Conservation (phyloP, 2,888 invertebrate genomes). For the Eupelmus urozonus region DNA sequence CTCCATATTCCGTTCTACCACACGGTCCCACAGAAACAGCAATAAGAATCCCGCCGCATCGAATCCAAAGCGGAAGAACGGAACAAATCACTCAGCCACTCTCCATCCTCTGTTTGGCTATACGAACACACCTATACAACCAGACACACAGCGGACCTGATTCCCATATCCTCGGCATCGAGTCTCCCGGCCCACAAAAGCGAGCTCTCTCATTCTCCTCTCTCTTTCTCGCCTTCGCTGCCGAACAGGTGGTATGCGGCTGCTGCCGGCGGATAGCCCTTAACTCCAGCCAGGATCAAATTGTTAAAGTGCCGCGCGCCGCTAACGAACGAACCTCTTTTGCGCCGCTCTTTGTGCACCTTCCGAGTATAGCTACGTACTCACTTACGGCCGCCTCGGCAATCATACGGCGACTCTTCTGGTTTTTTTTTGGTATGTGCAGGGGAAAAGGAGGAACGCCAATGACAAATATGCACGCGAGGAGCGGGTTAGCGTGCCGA, state of each 20-base stretch:
- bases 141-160: background rate
- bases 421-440: background rate
- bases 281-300: conserved; percentile 50
- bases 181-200: background rate
- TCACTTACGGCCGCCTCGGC: background rate
- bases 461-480: conserved; percentile 43
- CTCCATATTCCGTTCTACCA: too few relatives aligned
- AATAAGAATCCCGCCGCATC: too few relatives aligned
- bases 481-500: background rate
- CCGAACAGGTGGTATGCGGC: conserved; percentile 63
- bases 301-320: conserved; percentile 39
- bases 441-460: background rate
- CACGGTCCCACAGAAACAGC: too few relatives aligned
- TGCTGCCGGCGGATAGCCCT: conserved; percentile 22
- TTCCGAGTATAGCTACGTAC: conserved; percentile 4
- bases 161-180: background rate
- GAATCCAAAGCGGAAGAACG: background rate
- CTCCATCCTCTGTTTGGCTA: background rate
- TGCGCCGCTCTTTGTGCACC: conserved; percentile 8
- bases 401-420: conserved; percentile 24
- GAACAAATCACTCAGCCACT: background rate
- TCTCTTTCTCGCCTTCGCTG: conserved; percentile 24
- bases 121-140: background rate
- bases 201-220: conserved; percentile 1
- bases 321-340: conserved; percentile 48